A percentile compares a stretch with the other conserved stretches of the same genome.
Evolutionary conservation across 2,888 invertebrate genomes (phyloP).

Genomic region (Seladonia tumulorum): DNA sequence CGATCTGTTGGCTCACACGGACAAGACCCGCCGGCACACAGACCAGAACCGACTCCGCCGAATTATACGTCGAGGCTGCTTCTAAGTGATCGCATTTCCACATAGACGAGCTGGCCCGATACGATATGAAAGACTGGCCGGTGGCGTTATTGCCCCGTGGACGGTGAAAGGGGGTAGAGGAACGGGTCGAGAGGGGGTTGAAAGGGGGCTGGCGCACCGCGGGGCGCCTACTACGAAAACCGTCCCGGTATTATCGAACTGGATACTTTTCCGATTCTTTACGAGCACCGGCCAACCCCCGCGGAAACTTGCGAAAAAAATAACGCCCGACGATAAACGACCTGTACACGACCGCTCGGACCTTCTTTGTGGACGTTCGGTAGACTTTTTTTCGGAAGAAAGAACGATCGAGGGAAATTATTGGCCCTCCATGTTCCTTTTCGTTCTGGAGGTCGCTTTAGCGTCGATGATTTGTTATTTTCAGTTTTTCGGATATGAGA

Average conservation of each 20-base stretch:
- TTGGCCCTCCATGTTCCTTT: not conserved
- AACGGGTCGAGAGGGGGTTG: slow-evolving; percentile 35
- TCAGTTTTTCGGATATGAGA: not conserved
- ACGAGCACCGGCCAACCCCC: slow-evolving; percentile 57
- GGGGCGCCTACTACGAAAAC: slow-evolving; percentile 60
- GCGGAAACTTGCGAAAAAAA: slow-evolving; percentile 50
- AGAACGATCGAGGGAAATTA: not conserved
- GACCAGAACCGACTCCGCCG: slow-evolving; percentile 70
- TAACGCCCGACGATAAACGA: slow-evolving; percentile 27
- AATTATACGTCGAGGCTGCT: slow-evolving; percentile 83
- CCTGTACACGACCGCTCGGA: not conserved
- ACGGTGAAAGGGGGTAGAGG: slow-evolving; percentile 39
- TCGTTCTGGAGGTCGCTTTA: not conserved
- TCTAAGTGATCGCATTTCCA: slow-evolving; percentile 84
- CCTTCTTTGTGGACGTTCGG: not conserved
- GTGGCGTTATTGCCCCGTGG: slow-evolving; percentile 73
- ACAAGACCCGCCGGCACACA: slow-evolving; percentile 64
- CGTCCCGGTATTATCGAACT: slow-evolving; percentile 67
- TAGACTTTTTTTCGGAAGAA: not conserved
- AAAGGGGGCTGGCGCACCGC: slow-evolving; percentile 45
- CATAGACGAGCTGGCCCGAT: slow-evolving; percentile 83
- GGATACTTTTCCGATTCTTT: slow-evolving; percentile 77
- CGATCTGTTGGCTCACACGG: slow-evolving; percentile 76
- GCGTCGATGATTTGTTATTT: not conserved
- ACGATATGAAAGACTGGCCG: slow-evolving; percentile 82